Evolutionary conservation across 2,113 vertebrate species (phyloP).

Genomic region (Speoplatyrhinus poulsoni): DNA sequence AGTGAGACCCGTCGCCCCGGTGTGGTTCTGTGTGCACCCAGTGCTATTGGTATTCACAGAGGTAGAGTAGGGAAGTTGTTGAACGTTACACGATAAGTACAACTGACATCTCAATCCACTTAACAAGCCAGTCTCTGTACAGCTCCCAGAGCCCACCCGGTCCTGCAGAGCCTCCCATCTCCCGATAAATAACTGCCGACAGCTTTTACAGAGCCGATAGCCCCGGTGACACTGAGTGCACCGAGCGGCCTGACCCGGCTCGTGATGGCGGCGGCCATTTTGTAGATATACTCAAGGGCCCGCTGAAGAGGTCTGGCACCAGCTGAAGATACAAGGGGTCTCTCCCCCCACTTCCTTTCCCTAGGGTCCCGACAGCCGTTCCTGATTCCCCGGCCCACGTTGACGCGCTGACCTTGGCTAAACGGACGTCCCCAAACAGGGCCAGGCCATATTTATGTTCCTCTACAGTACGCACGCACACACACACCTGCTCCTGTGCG

Average conservation of each 20-base stretch:
- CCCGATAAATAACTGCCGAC: neutral
- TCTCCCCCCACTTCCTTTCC: constrained; percentile 23
- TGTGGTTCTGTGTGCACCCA: no score
- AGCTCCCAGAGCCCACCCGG: no score
- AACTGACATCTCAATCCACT: no score
- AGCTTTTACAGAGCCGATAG: constrained; percentile 23
- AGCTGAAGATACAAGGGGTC: constrained; percentile 57
- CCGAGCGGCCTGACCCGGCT: constrained; percentile 41
- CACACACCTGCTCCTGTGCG: no score
- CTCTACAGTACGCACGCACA: constrained; percentile 13
- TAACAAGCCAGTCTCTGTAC: no score
- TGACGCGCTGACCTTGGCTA: constrained; percentile 46
- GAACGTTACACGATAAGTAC: no score
- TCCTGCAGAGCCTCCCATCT: no score
- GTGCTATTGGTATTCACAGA: no score
- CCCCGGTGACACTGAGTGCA: constrained; percentile 45
- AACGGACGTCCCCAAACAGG: constrained; percentile 34
- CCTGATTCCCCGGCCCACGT: constrained; percentile 37
- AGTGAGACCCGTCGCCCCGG: no score
- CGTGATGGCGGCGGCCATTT: constrained; percentile 40
- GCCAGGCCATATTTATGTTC: constrained; percentile 40
- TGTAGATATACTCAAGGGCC: constrained; percentile 52
- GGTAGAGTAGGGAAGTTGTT: no score
- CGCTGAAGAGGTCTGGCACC: constrained; percentile 51
- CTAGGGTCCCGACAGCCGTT: constrained; percentile 34